Evolutionary conservation across 1,140 invertebrate genomes (phyloP), one percentile per base, ranked within the genome.

Genomic region (Acyrthosiphon pisum): DNA sequence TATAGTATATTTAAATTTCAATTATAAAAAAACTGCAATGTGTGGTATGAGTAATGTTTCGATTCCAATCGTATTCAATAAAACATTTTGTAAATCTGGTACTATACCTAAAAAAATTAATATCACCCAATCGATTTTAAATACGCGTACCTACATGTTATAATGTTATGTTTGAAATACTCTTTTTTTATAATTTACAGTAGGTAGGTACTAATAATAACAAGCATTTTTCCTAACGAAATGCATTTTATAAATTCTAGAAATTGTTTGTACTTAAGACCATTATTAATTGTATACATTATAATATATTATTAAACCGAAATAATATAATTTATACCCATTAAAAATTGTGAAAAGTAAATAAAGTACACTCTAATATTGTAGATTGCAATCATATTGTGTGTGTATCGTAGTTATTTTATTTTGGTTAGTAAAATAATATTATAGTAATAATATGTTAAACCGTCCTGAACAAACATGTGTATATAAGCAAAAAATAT

Each of bases 371-470:
- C n/a, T 76, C 30, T n/a, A 76, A 76, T 76, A 35, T n/a, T 76
- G 30, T 76, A 76, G 60, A 76, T 76, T 76, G 60, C 60, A 76
- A 76, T 76, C 60, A 76, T 76, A n/a, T 76, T 76, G 30, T 76
- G n/a, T 76, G 14, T n/a, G 30, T 76, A 68, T 68, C 9, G 30
- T n/a, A n/a, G 60, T 6, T 76, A 35, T n/a, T 76, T 76, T 76
- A 76, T 76, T 76, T 76, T 18, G n/a, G 60, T 35, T 76, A 76
- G n/a, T 76, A 76, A 76, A 76, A 76, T 76, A 20, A 76, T 76
- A n/a, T 76, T 76, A n/a, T 76, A 6, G n/a, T 6, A 76, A 35
- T 53, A 76, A 76, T 53, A 53, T 53, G 50, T 35, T 68, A 76
- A 76, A 76, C 60, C 30, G 60, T 76, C 60, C 60, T 76, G 14